A percentile compares a stretch with the other conserved stretches of the same genome.
phyloP scores from a whole-genome alignment of 2,888 invertebrate species.

The Campoplex capitator region DNA sequence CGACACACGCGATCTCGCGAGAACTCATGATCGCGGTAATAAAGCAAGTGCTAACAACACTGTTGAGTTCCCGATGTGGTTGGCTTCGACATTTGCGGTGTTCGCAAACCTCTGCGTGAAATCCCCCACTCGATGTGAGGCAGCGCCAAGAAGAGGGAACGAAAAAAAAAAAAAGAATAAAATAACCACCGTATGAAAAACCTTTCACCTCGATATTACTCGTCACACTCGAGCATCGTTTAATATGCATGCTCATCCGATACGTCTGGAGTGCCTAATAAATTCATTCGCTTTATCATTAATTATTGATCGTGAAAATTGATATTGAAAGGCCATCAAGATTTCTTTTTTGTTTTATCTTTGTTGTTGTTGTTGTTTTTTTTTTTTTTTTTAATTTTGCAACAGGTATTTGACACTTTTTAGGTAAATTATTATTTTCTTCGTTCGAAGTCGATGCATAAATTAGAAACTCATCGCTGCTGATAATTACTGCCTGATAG shows the following conservation, averaged over 20 bases:
- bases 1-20: slow-evolving; percentile 54
- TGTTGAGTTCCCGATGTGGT: slow-evolving; percentile 55
- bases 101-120: slow-evolving; percentile 37
- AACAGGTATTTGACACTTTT: background rate
- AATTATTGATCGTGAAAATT: slow-evolving; percentile 26
- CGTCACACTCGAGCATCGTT: slow-evolving; percentile 42
- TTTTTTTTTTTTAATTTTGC: background rate
- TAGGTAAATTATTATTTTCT: slow-evolving; percentile 7
- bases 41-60: slow-evolving; percentile 58
- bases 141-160: slow-evolving; percentile 25
- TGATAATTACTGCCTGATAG: background rate
- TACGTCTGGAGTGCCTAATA: slow-evolving; percentile 22
- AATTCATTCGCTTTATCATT: slow-evolving; percentile 40
- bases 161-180: slow-evolving; percentile 36
- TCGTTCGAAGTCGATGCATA: slow-evolving; percentile 18
- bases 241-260: slow-evolving; percentile 51
- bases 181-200: slow-evolving; percentile 50
- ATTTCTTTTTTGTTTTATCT: background rate
- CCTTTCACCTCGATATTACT: slow-evolving; percentile 63
- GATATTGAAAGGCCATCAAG: slow-evolving; percentile 27
- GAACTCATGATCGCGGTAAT: slow-evolving; percentile 62
- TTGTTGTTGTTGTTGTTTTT: background rate
- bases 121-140: slow-evolving; percentile 45
- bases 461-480: slow-evolving; percentile 4
- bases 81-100: slow-evolving; percentile 38